Conservation (phyloP, 2,113 vertebrate genomes). For the Saguinus imperator region DNA sequence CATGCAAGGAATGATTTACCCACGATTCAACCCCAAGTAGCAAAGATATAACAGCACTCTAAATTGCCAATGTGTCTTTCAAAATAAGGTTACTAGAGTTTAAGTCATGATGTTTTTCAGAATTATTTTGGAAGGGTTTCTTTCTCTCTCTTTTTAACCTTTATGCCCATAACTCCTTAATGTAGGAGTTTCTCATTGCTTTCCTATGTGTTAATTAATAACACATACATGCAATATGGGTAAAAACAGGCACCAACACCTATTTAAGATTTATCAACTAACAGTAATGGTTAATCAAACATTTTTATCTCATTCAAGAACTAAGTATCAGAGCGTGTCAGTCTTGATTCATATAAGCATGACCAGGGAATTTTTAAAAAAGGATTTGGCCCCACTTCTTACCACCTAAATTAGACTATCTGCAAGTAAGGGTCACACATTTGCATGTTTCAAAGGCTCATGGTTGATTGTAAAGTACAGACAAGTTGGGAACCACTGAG, state of each 20-base stretch:
- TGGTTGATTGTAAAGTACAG: neutral
- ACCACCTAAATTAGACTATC: slow-evolving; percentile 46
- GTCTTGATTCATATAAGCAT: neutral
- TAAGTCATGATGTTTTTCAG: neutral
- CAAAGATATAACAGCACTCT: neutral
- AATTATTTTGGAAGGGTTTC: neutral
- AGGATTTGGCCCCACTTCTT: neutral
- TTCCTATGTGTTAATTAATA: neutral
- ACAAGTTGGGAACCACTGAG: slow-evolving; percentile 21
- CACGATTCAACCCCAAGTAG: neutral
- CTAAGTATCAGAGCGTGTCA: neutral
- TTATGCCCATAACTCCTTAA: neutral
- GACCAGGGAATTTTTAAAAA: neutral
- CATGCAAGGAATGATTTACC: neutral
- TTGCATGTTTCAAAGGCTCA: slow-evolving; percentile 42
- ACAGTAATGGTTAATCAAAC: neutral
- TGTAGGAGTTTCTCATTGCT: neutral
- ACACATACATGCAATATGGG: neutral
- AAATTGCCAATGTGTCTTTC: neutral
- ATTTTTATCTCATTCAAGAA: neutral
- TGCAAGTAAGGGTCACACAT: slow-evolving; percentile 12
- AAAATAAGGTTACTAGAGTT: neutral
- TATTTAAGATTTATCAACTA: neutral
- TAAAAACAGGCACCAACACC: neutral
- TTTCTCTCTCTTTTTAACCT: neutral